Evolutionary conservation across 23 tunicate species (phyloP), one percentile per base, ranked within the genome.

Genomic region (Clavelina lepadiformis): DNA sequence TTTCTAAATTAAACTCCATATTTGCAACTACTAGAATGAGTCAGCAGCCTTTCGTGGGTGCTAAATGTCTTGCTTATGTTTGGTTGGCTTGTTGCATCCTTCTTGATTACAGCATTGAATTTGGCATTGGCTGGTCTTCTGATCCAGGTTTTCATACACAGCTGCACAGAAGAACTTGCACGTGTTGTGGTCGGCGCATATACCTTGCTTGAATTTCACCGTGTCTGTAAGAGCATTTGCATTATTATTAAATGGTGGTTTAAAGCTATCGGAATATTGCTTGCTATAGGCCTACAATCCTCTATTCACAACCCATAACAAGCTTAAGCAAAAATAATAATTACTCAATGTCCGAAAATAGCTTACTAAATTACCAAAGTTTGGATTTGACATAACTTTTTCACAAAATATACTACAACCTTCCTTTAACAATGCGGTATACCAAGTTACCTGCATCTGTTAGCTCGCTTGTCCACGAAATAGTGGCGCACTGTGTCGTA

Each of bases 161-260:
- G 68, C 73, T 51, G 41, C 22, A 55, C 89, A 82, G 61, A 82
- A 82, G n/a, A 28, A 15, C 0, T 65, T 31, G 33, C 89, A 82
- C 22, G 73, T 63, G 35, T 55, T 26, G 27, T 30, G 41, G n/a
- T 74, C 73, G 35, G 89, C 35, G 69, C 89, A 82, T 20, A 82
- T 37, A 6, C 80, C 89, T 73, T 73, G 68, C 52, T 82, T 50
- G 28, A 82, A 82, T 0, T 82, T n/a, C 35, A 82, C 89, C 2
- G 22, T 34, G 11, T 51, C 68, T 63, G 50, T 3, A 36, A 63
- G n/a, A 15, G 11, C 15, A 15, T 11, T 44, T 44, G 11, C 49
- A 11, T 11, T 44, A 11, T 15, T 11, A 15, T 15, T 11, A 15
- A 44, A 11, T 44, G 49, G 11, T 44, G 11, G 15, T 44, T 44